These are phyloP conservation scores for Pocillopora damicornis DNA, from an alignment of 64 coral and sea anemone genomes.

Conservation along the genomic window DNA sequence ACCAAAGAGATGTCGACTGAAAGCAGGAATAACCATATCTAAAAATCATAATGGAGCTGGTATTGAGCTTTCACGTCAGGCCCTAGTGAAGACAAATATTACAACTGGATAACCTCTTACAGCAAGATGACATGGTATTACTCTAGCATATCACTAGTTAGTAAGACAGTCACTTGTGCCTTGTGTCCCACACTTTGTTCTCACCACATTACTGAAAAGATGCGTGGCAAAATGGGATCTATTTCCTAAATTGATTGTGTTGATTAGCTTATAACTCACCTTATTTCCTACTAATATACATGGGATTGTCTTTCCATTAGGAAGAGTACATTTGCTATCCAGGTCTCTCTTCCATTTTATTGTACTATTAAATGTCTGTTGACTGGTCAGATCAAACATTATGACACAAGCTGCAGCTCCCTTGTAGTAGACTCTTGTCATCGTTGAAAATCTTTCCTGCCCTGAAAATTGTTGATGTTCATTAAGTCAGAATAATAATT, in stretches of 20 bases:
- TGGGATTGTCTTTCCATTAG: constrained; percentile 78
- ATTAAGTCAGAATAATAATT: no score
- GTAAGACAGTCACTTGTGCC: no score
- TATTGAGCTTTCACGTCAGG: no score
- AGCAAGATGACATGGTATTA: no score
- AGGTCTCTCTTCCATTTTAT: constrained; percentile 95
- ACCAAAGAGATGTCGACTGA: not conserved
- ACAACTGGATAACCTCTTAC: no score
- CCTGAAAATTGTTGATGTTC: constrained; percentile 28
- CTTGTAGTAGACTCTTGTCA: constrained; percentile 96
- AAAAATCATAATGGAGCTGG: no score
- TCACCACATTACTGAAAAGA: no score
- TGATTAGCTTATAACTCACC: constrained; percentile 12
- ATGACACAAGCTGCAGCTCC: constrained; percentile 90
- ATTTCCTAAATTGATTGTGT: not conserved
- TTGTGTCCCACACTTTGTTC: no score
- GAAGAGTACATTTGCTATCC: constrained; percentile 78
- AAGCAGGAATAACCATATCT: not conserved
- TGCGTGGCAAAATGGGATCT: no score
- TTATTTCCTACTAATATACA: constrained; percentile 94
- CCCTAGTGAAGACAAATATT: no score
- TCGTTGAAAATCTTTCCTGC: constrained; percentile 92
- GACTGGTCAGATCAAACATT: constrained; percentile 93
- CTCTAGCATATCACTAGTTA: no score
- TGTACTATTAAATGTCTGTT: constrained; percentile 83